Evolutionary conservation across 2,888 invertebrate genomes (phyloP).

Genomic region (Arrhopalites spinosus): DNA sequence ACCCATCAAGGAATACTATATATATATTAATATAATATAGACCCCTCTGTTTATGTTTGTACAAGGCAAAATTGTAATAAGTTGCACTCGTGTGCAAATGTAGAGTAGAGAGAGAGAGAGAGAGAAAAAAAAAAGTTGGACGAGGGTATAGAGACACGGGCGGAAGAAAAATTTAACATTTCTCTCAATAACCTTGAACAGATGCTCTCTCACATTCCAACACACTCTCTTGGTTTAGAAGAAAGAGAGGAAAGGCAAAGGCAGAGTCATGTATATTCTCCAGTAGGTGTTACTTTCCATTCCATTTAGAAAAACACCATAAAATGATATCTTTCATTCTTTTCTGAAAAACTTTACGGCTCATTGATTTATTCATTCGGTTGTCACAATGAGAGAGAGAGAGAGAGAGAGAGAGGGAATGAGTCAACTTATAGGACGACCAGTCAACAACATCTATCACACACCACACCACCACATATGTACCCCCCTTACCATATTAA

Average conservation of each 20-base stretch:
- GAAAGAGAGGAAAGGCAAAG: no score
- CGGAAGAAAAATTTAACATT: no score
- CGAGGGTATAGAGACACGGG: neutral
- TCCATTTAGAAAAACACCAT: no score
- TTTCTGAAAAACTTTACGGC: neutral
- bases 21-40: neutral
- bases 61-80: no score
- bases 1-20: no score
- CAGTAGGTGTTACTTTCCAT: no score
- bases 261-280: no score
- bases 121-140: neutral
- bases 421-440: neutral
- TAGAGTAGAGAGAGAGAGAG: neutral
- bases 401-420: neutral
- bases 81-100: no score
- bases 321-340: neutral
- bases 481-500: no score
- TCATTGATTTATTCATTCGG: conserved; percentile 7
- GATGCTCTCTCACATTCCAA: neutral
- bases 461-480: neutral
- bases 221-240: no score
- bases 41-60: neutral
- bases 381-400: neutral
- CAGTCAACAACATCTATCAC: neutral
- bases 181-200: no score